Conservation (phyloP, 1,140 invertebrate genomes). For the Apis florea region DNA sequence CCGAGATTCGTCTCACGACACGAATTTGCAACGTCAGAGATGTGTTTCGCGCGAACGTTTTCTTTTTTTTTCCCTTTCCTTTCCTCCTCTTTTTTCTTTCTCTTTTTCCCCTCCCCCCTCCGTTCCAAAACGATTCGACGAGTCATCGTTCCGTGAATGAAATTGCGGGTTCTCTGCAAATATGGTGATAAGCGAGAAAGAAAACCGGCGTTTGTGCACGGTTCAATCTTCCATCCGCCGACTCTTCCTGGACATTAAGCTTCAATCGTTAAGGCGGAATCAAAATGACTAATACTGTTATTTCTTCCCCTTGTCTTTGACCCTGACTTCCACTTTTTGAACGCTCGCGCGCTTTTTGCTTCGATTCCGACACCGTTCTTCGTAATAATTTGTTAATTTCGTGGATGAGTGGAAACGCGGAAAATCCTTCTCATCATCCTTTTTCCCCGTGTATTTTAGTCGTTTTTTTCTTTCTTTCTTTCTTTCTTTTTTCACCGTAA, state of each 20-base stretch:
- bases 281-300: constrained; percentile 39
- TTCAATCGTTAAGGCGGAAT: constrained; percentile 22
- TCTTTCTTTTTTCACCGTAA: too few relatives aligned
- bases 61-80: neutral
- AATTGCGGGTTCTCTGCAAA: constrained; percentile 22
- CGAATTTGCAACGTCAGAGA: neutral
- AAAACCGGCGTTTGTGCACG: constrained; percentile 7
- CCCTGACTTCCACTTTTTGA: neutral
- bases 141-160: constrained; percentile 27
- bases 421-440: too few relatives aligned
- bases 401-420: too few relatives aligned
- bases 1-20: neutral
- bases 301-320: neutral
- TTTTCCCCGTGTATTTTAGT: too few relatives aligned
- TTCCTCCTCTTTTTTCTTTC: too few relatives aligned
- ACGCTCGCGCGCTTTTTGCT: neutral
- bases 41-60: neutral
- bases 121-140: constrained; percentile 2
- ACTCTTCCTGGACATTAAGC: constrained; percentile 38
- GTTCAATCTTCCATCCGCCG: constrained; percentile 23
- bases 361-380: constrained; percentile 7
- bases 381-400: neutral
- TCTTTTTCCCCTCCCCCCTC: too few relatives aligned
- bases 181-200: constrained; percentile 2
- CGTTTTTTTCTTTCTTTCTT: accelerated